These are phyloP conservation scores for Cloeon dipterum DNA, from an alignment of 2,888 invertebrate species.

Conservation along the genomic window DNA sequence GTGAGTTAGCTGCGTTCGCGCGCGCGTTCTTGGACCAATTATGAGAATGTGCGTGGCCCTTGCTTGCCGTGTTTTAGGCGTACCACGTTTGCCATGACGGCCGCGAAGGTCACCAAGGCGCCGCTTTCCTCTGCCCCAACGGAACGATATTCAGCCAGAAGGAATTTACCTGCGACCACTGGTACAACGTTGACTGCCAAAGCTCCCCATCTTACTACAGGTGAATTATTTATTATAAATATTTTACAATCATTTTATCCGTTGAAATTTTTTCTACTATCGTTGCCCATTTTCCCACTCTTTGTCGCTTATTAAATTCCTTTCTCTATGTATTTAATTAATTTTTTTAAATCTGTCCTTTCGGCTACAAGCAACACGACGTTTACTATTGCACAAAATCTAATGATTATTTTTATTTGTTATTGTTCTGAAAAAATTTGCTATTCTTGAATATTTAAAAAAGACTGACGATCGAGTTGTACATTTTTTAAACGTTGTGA, in stretches of 20 bases:
- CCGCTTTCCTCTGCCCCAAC: conserved; percentile 63
- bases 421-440: too few species aligned
- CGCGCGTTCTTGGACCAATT: too few species aligned
- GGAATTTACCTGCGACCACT: conserved; percentile 75
- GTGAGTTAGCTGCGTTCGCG: too few species aligned
- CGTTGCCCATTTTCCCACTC: background rate
- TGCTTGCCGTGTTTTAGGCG: conserved; percentile 32
- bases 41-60: too few species aligned
- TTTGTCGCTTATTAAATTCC: background rate
- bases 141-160: conserved; percentile 71
- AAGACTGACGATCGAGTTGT: too few species aligned
- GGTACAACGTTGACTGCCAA: conserved; percentile 73
- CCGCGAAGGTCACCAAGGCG: conserved; percentile 45
- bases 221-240: conserved; percentile 20
- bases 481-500: too few species aligned
- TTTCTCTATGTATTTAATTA: background rate
- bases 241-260: background rate
- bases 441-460: too few species aligned
- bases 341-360: too few species aligned
- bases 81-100: conserved; percentile 77
- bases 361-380: too few species aligned
- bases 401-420: too few species aligned
- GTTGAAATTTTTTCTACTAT: background rate
- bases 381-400: too few species aligned
- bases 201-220: conserved; percentile 48